A percentile compares a stretch with the other conserved stretches of the same genome.
These are phyloP conservation scores for Corynorhinus townsendii DNA, from an alignment of 2,113 vertebrate species.

Conservation along the genomic window DNA sequence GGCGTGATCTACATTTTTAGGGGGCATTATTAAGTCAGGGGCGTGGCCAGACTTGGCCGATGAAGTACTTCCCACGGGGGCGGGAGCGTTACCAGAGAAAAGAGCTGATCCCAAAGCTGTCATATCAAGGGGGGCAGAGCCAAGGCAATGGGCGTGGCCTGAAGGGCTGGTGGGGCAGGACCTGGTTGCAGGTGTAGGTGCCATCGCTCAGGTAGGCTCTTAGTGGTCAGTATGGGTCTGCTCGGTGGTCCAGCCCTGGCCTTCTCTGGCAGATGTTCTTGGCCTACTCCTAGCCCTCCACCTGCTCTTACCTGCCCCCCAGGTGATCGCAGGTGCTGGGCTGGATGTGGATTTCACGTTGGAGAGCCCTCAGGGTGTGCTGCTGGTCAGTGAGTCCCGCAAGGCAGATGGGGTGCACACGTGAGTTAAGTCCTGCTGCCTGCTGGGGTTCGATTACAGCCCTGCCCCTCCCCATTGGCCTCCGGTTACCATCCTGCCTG, in stretches of 20 bases:
- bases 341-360: constrained; percentile 91
- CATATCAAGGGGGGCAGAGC: neutral
- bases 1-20: neutral
- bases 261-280: neutral
- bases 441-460: constrained; percentile 14
- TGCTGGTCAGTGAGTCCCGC: constrained; percentile 82
- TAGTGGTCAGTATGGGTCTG: neutral
- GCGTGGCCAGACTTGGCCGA: neutral
- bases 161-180: neutral
- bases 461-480: constrained; percentile 20
- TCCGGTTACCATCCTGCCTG: constrained; percentile 40
- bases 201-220: neutral
- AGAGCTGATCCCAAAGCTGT: neutral
- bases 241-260: neutral
- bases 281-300: neutral
- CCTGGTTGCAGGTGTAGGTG: neutral
- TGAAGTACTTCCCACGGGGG: neutral
- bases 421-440: constrained; percentile 76
- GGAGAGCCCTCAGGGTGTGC: constrained; percentile 82
- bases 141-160: neutral
- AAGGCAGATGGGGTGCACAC: constrained; percentile 89
- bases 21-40: neutral
- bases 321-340: constrained; percentile 92
- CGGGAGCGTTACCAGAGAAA: neutral
- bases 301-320: constrained; percentile 57